A percentile compares a stretch with the other conserved stretches of the same genome.
These are phyloP conservation scores for Andrena dorsata DNA, from an alignment of 2,888 invertebrate genomes.

Conservation along the genomic window DNA sequence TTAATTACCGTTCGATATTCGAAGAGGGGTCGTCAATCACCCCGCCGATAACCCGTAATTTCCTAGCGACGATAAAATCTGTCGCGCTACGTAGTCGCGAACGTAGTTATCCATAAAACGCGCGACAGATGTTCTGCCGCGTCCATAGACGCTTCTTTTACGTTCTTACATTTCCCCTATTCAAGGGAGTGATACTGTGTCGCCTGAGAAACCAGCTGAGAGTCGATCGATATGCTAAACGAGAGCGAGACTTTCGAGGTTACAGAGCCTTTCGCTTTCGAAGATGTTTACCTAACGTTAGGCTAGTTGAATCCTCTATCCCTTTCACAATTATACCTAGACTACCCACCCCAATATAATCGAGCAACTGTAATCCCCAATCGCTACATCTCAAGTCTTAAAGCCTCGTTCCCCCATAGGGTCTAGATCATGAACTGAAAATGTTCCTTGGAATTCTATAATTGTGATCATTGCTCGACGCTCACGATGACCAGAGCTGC, in stretches of 20 bases:
- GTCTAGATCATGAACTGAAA: neutral
- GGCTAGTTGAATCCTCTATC: too few species aligned
- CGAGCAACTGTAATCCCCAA: too few species aligned
- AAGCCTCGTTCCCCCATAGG: too few species aligned
- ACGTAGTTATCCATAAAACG: too few species aligned
- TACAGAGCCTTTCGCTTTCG: too few species aligned
- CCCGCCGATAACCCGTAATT: conserved; percentile 73
- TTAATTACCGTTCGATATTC: conserved; percentile 79
- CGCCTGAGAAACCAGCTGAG: conserved; percentile 20
- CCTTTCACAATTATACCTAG: too few species aligned
- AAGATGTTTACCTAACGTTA: too few species aligned
- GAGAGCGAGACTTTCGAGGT: conserved; percentile 1
- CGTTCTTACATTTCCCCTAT: conserved; percentile 16
- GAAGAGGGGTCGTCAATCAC: conserved; percentile 74
- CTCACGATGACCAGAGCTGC: neutral
- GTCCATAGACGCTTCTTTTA: conserved; percentile 33
- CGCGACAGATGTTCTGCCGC: neutral
- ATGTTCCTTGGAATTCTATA: too few species aligned
- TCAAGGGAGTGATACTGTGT: neutral
- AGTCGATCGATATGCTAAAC: conserved; percentile 39
- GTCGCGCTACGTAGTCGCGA: conserved; percentile 67
- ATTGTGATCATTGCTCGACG: neutral
- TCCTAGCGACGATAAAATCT: conserved; percentile 75
- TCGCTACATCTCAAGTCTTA: too few species aligned
- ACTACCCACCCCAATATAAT: too few species aligned